phyloP scores from a whole-genome alignment of 2,888 invertebrate genomes.

The Ctenicera cuprea region DNA sequence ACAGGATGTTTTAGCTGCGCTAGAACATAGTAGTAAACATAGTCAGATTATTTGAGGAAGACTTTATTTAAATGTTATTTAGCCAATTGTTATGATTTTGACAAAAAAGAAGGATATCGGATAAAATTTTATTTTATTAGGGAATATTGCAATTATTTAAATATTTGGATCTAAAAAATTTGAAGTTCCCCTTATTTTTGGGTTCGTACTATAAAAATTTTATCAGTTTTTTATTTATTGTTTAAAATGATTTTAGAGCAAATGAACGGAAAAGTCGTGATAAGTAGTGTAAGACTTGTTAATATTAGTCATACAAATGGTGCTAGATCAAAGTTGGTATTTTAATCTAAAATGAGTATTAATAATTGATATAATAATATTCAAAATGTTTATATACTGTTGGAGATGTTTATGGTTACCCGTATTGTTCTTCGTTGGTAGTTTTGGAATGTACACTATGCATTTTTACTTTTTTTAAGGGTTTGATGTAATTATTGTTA shows the following conservation, averaged over 20 bases:
- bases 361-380: constrained; percentile 15
- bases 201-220: too few species aligned
- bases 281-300: constrained; percentile 49
- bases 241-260: too few species aligned
- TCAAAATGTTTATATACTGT: background rate
- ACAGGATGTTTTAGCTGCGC: constrained; percentile 90
- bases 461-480: background rate
- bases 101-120: background rate
- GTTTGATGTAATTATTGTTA: background rate
- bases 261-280: constrained; percentile 37
- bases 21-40: constrained; percentile 91
- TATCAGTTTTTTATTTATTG: too few species aligned
- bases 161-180: too few species aligned
- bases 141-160: constrained; percentile 7
- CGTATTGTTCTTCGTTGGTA: constrained; percentile 7
- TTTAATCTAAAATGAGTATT: constrained; percentile 22
- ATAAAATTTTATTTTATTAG: background rate
- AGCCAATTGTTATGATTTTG: constrained; percentile 48
- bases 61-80: constrained; percentile 45
- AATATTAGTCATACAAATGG: constrained; percentile 49
- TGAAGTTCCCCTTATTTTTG: too few species aligned
- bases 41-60: constrained; percentile 78
- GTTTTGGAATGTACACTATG: background rate
- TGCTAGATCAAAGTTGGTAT: constrained; percentile 50
- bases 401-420: constrained; percentile 4